Evolutionary conservation across 2,888 invertebrate species (phyloP).

Genomic region (Hypomecis punctinalis): DNA sequence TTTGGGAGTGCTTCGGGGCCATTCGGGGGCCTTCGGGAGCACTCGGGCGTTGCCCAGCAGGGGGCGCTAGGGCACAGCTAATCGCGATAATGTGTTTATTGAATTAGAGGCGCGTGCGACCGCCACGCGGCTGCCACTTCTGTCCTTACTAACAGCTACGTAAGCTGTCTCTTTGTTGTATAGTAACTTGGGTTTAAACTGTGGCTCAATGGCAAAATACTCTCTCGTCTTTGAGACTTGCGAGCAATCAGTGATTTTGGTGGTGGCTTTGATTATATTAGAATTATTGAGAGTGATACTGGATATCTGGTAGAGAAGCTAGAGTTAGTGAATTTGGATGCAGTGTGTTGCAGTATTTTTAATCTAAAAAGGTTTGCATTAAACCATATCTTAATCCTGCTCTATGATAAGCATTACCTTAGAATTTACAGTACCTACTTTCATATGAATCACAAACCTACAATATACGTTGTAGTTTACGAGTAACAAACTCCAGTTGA

Average conservation of each 20-base stretch:
- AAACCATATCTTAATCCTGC: too few relatives aligned
- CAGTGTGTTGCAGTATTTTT: too few relatives aligned
- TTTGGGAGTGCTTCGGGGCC: constrained; percentile 39
- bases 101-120: constrained; percentile 83
- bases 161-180: not conserved
- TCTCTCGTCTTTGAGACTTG: constrained; percentile 4
- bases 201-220: not conserved
- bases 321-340: too few relatives aligned
- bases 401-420: too few relatives aligned
- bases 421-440: too few relatives aligned
- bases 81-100: constrained; percentile 85
- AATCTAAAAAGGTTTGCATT: too few relatives aligned
- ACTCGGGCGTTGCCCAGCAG: constrained; percentile 57
- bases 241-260: constrained; percentile 24
- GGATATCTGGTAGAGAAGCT: too few relatives aligned
- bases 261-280: constrained; percentile 40
- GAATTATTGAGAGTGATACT: constrained; percentile 25
- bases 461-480: too few relatives aligned
- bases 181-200: constrained; percentile 1
- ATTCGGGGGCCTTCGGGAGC: constrained; percentile 60
- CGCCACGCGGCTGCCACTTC: constrained; percentile 64
- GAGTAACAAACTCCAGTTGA: too few relatives aligned
- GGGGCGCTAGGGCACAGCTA: constrained; percentile 67
- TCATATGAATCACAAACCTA: too few relatives aligned
- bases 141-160: constrained; percentile 18